phyloP scores from a whole-genome alignment of 2,888 invertebrate species.

The Strigamia transsilvanica region DNA sequence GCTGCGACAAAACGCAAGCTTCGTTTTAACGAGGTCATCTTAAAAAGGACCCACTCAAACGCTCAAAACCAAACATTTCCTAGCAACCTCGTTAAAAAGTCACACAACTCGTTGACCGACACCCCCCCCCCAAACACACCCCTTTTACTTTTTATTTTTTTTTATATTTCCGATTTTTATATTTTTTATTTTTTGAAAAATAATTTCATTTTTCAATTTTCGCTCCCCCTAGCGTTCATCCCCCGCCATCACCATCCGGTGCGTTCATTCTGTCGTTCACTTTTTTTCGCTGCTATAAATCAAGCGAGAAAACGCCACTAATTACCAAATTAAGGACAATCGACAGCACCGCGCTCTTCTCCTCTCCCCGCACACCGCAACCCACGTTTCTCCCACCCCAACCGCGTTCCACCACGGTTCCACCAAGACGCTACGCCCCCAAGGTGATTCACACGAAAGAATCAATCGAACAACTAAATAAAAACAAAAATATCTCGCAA shows the following conservation, averaged over 20 bases:
- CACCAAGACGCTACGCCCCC: conserved; percentile 40
- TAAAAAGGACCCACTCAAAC: neutral
- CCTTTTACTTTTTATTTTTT: neutral
- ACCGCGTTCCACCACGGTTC: conserved; percentile 7
- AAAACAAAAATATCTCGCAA: neutral
- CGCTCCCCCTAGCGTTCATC: neutral
- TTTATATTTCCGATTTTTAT: neutral
- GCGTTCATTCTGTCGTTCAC: conserved; percentile 31
- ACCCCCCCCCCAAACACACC: neutral
- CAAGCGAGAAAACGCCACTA: conserved; percentile 51
- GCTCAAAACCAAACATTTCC: neutral
- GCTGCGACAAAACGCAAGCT: neutral
- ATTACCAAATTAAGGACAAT: conserved; percentile 51
- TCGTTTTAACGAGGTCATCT: conserved; percentile 1
- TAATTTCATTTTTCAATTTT: conserved; percentile 1
- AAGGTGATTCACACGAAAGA: conserved; percentile 27
- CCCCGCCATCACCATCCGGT: neutral
- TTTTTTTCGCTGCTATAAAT: conserved; percentile 48
- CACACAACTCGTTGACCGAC: conserved; percentile 12
- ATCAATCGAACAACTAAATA: conserved; percentile 31
- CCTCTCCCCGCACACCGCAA: conserved; percentile 36
- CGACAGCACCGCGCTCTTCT: conserved; percentile 26
- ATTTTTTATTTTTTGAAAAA: neutral
- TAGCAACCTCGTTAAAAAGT: conserved; percentile 16
- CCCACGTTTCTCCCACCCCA: conserved; percentile 37